Evolutionary conservation across 2,888 invertebrate species (phyloP).

Genomic region (Lycia hirtaria): DNA sequence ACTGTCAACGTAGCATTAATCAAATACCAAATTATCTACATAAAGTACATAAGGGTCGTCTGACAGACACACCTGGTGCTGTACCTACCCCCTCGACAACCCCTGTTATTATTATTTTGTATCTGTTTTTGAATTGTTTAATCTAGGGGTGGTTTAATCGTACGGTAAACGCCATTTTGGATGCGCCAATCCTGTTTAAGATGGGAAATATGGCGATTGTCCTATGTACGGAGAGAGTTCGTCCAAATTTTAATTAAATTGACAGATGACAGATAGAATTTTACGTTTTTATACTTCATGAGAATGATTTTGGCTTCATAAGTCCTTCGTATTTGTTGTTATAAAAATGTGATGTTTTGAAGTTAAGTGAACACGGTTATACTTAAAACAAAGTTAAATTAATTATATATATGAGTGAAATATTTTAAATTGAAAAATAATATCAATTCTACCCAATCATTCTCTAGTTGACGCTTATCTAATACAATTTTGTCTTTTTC

Average conservation of each 20-base stretch:
- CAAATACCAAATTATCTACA: conserved; percentile 52
- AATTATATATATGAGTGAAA: too few relatives aligned
- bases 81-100: conserved; percentile 66
- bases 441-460: too few relatives aligned
- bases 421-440: too few relatives aligned
- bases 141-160: conserved; percentile 82
- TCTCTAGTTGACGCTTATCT: too few relatives aligned
- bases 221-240: conserved; percentile 7
- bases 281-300: too few relatives aligned
- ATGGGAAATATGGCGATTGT: conserved; percentile 28
- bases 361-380: too few relatives aligned
- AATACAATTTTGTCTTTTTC: too few relatives aligned
- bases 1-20: conserved; percentile 62
- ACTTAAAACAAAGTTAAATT: too few relatives aligned
- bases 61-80: conserved; percentile 73
- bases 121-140: conserved; percentile 83
- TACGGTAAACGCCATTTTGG: conserved; percentile 81
- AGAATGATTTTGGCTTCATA: too few relatives aligned
- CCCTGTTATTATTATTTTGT: conserved; percentile 83
- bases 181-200: conserved; percentile 68
- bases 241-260: conserved; percentile 1
- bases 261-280: background rate
- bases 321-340: too few relatives aligned
- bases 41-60: conserved; percentile 69
- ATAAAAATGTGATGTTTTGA: too few relatives aligned